Evolutionary conservation across 2,888 invertebrate genomes (phyloP).

Genomic region (Tinea trinotella): DNA sequence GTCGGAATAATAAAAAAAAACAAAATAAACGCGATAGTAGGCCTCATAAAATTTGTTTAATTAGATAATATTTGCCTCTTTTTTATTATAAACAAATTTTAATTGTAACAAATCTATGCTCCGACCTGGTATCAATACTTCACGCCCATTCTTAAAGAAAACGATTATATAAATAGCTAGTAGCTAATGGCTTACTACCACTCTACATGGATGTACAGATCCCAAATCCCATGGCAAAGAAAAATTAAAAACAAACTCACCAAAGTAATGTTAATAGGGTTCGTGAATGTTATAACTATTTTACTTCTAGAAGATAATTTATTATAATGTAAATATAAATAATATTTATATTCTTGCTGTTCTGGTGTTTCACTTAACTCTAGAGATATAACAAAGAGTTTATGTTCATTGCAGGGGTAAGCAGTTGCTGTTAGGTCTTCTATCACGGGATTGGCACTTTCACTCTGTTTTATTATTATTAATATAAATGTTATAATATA

Average conservation of each 20-base stretch:
- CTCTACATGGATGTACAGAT: too few species aligned
- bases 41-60: too few species aligned
- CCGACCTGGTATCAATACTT: too few species aligned
- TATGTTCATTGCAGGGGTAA: background rate
- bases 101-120: too few species aligned
- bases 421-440: background rate
- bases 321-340: background rate
- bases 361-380: background rate
- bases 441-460: background rate
- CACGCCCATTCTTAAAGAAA: too few species aligned
- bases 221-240: too few species aligned
- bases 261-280: background rate
- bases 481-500: background rate
- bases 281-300: background rate
- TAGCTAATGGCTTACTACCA: too few species aligned
- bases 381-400: background rate
- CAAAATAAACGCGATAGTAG: too few species aligned
- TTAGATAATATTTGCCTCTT: too few species aligned
- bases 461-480: background rate
- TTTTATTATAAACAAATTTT: too few species aligned
- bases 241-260: background rate
- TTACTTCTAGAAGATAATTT: background rate
- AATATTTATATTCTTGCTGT: background rate
- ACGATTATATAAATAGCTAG: too few species aligned
- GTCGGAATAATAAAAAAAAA: too few species aligned